A percentile compares a stretch with the other conserved stretches of the same genome.
phyloP scores from a whole-genome alignment of 1,140 invertebrate genomes.

The Anastrepha obliqua region DNA sequence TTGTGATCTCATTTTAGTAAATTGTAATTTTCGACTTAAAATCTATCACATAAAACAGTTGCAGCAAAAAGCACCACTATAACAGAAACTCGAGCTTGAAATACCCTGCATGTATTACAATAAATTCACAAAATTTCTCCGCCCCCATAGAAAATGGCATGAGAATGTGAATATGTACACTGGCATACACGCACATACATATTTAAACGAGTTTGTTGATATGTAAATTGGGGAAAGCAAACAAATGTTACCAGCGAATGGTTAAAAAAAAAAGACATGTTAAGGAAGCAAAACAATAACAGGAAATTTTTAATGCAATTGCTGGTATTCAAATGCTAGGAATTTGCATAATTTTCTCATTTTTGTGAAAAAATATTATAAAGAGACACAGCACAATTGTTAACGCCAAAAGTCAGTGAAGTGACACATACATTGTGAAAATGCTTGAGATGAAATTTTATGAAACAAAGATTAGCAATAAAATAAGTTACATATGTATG shows the following conservation, averaged over 20 bases:
- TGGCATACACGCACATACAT: background rate
- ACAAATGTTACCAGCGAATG: constrained; percentile 14
- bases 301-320: constrained; percentile 49
- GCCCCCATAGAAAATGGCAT: constrained; percentile 43
- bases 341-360: constrained; percentile 52
- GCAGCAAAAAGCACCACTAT: too few relatives aligned
- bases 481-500: too few relatives aligned
- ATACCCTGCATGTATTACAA: background rate
- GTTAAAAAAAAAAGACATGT: background rate
- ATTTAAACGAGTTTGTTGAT: constrained; percentile 12
- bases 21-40: too few relatives aligned
- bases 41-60: too few relatives aligned
- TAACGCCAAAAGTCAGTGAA: constrained; percentile 42
- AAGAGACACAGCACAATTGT: constrained; percentile 2
- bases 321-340: constrained; percentile 38
- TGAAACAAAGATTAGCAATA: too few relatives aligned
- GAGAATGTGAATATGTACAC: constrained; percentile 32
- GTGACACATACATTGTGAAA: background rate
- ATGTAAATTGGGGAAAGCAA: constrained; percentile 50
- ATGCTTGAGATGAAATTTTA: too few relatives aligned
- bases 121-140: constrained; percentile 51
- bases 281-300: constrained; percentile 40
- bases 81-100: too few relatives aligned
- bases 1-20: too few relatives aligned
- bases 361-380: constrained; percentile 8